Evolutionary conservation across 2,113 vertebrate genomes (phyloP), one percentile per base, ranked within the genome.

Genomic region (Xyrauchen texanus): DNA sequence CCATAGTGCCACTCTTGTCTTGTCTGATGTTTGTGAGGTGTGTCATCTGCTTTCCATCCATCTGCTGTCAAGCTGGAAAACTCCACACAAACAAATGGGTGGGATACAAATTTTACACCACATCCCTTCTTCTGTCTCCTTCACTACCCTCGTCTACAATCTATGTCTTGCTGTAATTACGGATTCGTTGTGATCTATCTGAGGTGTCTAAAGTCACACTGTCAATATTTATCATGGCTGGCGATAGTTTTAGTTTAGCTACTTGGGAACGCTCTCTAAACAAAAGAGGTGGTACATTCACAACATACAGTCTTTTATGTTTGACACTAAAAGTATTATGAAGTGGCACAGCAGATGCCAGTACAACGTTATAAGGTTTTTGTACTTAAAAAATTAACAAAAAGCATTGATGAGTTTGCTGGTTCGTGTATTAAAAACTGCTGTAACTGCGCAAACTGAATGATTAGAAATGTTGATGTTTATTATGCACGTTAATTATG

Each of bases 141-240:
- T 12, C 53, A 46, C 47, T 52, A 67, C 42, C 62, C 58, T 10
- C 6, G 61, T 68, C 73, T 77, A 51, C 51, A 55, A 0, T 11
- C 67, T 63, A 34, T 42, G 65, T 77, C 68, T 76, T 6, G 10
- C 21, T 66, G 55, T 80, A 78, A 78, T 81, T 78, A 65, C 10
- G 12, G 60, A 68, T 42, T 15, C 7, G 4, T 58, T 77, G 55
- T 78, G 58, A 34, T 74, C 15, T 61, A 15, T 65, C 46, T 21
- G 62, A 63, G 57, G 63, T 81, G 69, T 78, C 68, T 80, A 80
- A 71, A 71, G 68, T 74, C 44, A 49, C 47, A 62, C 45, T 12
- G 15, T 61, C 9, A 73, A 61, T 62, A 73, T 73, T 73, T 21
- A 73, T 44, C 45, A 34, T 49, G 15, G 57, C 4, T 62, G 44